These are phyloP conservation scores for Pelusios castaneus DNA, from an alignment of 2,113 vertebrate genomes.

Conservation along the genomic window DNA sequence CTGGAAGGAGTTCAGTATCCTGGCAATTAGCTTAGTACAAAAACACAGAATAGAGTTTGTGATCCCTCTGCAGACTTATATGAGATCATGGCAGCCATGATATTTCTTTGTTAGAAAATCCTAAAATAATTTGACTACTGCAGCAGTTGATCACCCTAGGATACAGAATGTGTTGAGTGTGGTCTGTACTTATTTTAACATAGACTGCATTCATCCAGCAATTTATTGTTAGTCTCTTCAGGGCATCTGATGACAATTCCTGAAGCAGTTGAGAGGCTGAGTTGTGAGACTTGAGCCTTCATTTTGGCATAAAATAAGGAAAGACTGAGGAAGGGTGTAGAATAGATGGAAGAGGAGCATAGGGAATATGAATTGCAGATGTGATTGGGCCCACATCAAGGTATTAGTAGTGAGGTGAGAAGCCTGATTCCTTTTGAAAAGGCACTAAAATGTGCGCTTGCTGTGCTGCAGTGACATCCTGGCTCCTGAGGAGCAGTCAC, in stretches of 20 bases:
- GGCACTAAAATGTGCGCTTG: background rate
- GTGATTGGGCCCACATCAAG: background rate
- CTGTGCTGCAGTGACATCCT: background rate
- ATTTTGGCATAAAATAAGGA: slow-evolving; percentile 16
- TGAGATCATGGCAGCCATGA: background rate
- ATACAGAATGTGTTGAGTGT: background rate
- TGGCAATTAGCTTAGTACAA: background rate
- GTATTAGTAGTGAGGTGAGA: background rate
- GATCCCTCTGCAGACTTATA: background rate
- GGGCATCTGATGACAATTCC: background rate
- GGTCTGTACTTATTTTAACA: background rate
- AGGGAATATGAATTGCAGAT: background rate
- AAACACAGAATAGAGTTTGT: background rate
- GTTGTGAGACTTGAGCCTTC: background rate
- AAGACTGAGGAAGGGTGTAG: background rate
- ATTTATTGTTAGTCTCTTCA: background rate
- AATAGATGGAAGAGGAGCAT: background rate
- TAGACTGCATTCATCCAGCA: background rate
- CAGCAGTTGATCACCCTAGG: background rate
- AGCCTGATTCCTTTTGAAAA: background rate
- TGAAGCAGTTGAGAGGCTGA: background rate
- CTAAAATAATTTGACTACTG: background rate
- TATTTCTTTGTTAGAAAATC: background rate
- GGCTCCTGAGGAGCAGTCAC: background rate
- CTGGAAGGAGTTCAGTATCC: background rate